phyloP scores from a whole-genome alignment of 2,113 vertebrate species.

The Halcyon malimbica region DNA sequence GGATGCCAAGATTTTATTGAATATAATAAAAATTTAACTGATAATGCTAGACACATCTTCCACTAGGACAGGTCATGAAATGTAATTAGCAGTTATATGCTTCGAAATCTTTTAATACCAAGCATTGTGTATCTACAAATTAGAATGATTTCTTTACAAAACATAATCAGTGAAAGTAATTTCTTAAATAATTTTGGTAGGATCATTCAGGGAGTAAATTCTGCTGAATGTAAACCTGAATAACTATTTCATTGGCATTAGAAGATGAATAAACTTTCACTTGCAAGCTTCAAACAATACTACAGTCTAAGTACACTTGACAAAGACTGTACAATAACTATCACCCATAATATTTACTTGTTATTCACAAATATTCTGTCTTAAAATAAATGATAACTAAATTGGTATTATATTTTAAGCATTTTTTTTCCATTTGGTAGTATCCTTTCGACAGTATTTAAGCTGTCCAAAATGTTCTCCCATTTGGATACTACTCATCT shows the following conservation, averaged over 20 bases:
- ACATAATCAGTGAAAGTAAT: not conserved
- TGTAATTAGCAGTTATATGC: conserved; percentile 33
- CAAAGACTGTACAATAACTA: not conserved
- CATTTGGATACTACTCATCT: not conserved
- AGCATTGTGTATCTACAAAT: not conserved
- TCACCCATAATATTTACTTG: not conserved
- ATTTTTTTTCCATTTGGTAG: not conserved
- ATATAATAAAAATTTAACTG: not conserved
- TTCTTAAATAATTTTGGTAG: not conserved
- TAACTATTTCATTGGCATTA: not conserved
- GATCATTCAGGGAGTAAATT: not conserved
- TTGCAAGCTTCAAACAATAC: not conserved
- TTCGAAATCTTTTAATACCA: conserved; percentile 14
- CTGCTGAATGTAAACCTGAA: not conserved
- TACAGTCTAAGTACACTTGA: not conserved
- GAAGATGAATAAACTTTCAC: not conserved
- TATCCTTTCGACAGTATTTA: not conserved
- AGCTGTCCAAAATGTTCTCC: not conserved
- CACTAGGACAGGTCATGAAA: not conserved
- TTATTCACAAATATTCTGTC: not conserved
- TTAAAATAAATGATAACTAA: not conserved
- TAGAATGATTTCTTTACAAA: conserved; percentile 18
- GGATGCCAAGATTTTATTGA: not conserved
- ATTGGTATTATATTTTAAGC: not conserved
- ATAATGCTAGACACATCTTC: not conserved